These are phyloP conservation scores for Euspilapteryx auroguttella DNA, from an alignment of 2,888 invertebrate genomes.

Conservation along the genomic window DNA sequence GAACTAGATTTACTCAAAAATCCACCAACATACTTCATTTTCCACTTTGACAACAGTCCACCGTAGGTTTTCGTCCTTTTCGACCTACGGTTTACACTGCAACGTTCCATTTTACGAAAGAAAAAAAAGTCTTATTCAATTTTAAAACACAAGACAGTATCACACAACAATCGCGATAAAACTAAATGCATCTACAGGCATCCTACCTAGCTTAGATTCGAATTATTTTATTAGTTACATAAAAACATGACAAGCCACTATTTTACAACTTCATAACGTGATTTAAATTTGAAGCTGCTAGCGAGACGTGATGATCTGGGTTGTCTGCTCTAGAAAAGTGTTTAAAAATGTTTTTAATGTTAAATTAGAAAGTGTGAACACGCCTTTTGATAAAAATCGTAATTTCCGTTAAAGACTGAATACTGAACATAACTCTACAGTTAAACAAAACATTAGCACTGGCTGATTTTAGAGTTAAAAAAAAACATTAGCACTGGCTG, in stretches of 20 bases:
- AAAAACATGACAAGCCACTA: constrained; percentile 38
- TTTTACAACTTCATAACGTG: no score
- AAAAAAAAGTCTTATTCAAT: constrained; percentile 2
- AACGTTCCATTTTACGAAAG: constrained; percentile 35
- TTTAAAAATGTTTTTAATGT: no score
- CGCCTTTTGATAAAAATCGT: no score
- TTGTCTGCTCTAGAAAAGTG: no score
- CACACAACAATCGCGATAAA: constrained; percentile 17
- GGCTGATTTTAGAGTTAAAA: background rate
- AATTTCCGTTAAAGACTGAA: no score
- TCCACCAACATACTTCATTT: constrained; percentile 29
- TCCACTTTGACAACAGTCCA: constrained; percentile 38
- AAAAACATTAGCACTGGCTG: background rate
- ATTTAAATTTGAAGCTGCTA: no score
- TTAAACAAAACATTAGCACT: no score
- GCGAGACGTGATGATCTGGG: no score
- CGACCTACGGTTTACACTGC: constrained; percentile 38
- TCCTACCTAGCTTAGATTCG: constrained; percentile 21
- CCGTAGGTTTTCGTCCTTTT: constrained; percentile 27
- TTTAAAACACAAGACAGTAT: background rate
- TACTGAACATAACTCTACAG: no score
- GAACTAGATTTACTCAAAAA: constrained; percentile 27
- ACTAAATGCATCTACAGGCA: constrained; percentile 29
- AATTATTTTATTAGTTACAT: constrained; percentile 21
- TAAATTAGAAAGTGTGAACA: no score